phyloP scores from a whole-genome alignment of 2,888 invertebrate genomes.

The Auanema freiburgensis region DNA sequence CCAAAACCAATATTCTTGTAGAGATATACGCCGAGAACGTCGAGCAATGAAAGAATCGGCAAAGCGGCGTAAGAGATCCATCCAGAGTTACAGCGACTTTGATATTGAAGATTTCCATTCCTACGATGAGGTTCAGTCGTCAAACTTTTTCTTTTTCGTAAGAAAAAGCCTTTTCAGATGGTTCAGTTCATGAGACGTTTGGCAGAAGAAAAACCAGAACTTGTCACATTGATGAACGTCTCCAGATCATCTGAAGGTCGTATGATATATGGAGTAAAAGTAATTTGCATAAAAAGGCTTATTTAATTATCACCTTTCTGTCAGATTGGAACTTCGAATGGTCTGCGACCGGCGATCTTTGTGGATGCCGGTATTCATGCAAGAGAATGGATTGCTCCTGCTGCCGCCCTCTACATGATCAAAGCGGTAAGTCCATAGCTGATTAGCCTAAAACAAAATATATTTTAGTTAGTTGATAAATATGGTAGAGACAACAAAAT shows the following conservation, averaged over 20 bases:
- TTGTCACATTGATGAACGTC: conserved; percentile 48
- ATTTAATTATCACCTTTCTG: background rate
- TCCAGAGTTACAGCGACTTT: conserved; percentile 29
- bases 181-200: conserved; percentile 48
- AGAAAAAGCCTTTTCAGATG: conserved; percentile 38
- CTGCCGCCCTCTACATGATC: conserved; percentile 55
- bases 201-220: conserved; percentile 35
- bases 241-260: conserved; percentile 54
- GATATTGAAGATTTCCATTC: conserved; percentile 41
- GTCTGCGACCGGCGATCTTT: conserved; percentile 46
- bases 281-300: conserved; percentile 17
- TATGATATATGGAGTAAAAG: conserved; percentile 51
- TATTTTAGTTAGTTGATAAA: conserved; percentile 37
- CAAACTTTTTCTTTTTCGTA: background rate
- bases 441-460: background rate
- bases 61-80: conserved; percentile 8
- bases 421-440: conserved; percentile 29
- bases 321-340: background rate
- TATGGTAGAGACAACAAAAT: conserved; percentile 43
- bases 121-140: conserved; percentile 38
- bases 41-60: conserved; percentile 9
- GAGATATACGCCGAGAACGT: conserved; percentile 27
- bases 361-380: conserved; percentile 62
- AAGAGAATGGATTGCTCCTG: conserved; percentile 61
- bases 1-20: conserved; percentile 15